Evolutionary conservation across 1,140 invertebrate genomes (phyloP), one percentile per base, ranked within the genome.

Genomic region (Holcopasites calliopsidis): DNA sequence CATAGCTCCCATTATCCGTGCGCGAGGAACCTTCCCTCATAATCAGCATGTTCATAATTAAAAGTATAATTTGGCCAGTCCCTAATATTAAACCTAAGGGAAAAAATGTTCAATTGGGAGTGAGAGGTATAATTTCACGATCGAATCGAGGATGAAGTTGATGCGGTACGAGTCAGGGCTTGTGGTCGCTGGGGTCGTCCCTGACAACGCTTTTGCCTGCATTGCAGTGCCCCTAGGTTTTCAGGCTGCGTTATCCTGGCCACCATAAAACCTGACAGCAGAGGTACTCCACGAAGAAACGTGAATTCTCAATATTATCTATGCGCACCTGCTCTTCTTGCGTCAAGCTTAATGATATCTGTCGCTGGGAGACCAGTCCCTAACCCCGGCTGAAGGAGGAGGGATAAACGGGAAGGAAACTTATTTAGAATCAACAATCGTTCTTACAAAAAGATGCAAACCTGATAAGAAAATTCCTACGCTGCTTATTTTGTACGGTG

Each of bases 131-230:
- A 21, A 66, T 76, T 76, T 50, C 65, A 64, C 65, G 60, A 68
- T 38, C 57, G 58, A 54, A 80, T 70, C 50, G 76, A 44, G 47
- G 73, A 33, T n/a, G 35, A 2, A 40, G 64, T 71, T 58, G 8
- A 40, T 71, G 42, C 18, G 33, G 68, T 35, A 76, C 80, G 84
- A 86, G 83, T 86, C 83, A 87, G 83, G 83, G 79, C 79, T 80
- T 74, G 85, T 79, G 84, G 86, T 89, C 85, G 84, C 83, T 84
- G 88, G 89, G 88, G 89, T 90, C 88, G 86, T 85, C 90, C 82
- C 90, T 91, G 90, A 91, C 90, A 90, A 91, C 90, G 90, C 88
- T 89, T 87, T 89, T 90, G 87, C 90, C 90, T 90, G 89, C 89
- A 90, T 87, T 91, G 90, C 90, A 83, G 86, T 74, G 70, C 76